phyloP scores from a whole-genome alignment of 2,113 vertebrate species.

The human (Homo sapiens) region DNA sequence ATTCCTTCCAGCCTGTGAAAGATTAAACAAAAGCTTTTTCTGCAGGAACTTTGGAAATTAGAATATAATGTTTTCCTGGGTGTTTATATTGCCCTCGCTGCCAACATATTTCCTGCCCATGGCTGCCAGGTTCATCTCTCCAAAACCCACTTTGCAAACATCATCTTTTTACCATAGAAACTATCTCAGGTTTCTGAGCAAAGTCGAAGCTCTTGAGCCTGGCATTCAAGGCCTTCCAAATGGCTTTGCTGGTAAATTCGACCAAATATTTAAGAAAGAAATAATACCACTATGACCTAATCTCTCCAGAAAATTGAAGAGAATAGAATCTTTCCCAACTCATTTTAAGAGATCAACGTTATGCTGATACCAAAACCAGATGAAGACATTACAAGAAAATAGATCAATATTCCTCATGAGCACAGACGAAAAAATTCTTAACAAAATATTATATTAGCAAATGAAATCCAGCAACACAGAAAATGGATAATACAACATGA shows the following conservation, averaged over 20 bases:
- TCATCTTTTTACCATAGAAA: neutral
- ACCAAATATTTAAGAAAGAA: neutral
- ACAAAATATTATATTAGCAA: conserved; percentile 13
- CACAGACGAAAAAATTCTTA: conserved; percentile 10
- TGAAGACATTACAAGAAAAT: neutral
- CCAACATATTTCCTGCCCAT: neutral
- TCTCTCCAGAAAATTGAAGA: neutral
- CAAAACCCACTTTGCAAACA: neutral
- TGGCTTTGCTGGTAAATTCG: neutral
- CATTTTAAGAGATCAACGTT: neutral
- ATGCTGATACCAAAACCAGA: neutral
- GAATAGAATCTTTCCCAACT: neutral
- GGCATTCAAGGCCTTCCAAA: neutral
- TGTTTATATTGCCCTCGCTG: neutral
- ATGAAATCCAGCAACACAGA: neutral
- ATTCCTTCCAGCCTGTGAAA: neutral
- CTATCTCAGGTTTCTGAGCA: neutral
- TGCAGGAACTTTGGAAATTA: neutral
- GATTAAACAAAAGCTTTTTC: neutral
- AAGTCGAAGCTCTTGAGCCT: neutral
- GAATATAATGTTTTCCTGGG: neutral
- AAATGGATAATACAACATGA: neutral
- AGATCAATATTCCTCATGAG: neutral
- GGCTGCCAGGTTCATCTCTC: neutral
- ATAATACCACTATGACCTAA: neutral